Conservation (phyloP, 2,113 vertebrate species). For the Narcine bancroftii region DNA sequence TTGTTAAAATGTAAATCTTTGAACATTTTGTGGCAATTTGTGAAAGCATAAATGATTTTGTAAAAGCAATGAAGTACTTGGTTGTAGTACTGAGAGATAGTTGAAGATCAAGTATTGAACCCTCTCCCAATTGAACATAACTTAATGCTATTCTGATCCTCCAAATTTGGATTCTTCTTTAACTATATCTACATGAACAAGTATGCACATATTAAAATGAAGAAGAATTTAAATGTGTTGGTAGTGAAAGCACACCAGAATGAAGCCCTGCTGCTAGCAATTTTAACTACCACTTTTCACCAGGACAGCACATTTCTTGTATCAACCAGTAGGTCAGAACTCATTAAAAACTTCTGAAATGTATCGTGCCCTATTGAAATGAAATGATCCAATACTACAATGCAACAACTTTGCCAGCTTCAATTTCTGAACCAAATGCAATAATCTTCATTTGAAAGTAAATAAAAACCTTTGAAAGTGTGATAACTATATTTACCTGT, state of each 20-base stretch:
- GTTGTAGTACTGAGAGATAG: neutral
- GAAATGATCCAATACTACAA: neutral
- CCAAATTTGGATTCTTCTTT: neutral
- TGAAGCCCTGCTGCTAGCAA: neutral
- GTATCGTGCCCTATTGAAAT: neutral
- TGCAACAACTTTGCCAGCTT: neutral
- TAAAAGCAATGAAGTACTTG: neutral
- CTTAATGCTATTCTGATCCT: neutral
- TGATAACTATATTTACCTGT: conserved; percentile 64
- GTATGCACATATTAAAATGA: neutral
- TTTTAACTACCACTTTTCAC: neutral
- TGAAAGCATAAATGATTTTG: neutral
- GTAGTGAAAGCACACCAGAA: neutral
- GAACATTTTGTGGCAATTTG: neutral
- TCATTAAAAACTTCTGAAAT: neutral
- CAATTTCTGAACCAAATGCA: neutral
- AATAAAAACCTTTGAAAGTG: neutral
- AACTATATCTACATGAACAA: neutral
- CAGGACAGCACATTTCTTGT: neutral
- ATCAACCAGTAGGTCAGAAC: neutral
- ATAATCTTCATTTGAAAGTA: neutral
- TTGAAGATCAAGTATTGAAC: neutral
- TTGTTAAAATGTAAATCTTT: neutral
- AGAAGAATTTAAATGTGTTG: neutral
- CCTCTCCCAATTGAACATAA: neutral